Evolutionary conservation across 2,797 vertebrate species (phyloP).

Genomic region (Chelon auratus): DNA sequence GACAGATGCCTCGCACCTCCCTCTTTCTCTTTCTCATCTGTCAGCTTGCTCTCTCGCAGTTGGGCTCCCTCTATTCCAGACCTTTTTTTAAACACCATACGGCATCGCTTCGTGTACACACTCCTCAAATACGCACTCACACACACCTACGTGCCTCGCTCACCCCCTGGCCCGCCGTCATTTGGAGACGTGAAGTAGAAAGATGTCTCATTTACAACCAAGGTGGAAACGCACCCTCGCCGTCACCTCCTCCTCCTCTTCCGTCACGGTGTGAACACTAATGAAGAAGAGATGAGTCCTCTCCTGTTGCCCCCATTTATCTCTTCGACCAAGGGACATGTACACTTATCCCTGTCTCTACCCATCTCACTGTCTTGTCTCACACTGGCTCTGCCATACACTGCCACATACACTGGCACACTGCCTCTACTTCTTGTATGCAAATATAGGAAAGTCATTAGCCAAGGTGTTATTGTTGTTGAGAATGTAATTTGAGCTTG

Average conservation of each 20-base stretch:
- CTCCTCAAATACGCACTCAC: constrained; percentile 27
- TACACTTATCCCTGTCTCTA: constrained; percentile 57
- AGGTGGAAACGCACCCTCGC: constrained; percentile 67
- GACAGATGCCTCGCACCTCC: constrained; percentile 58
- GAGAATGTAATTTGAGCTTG: constrained; percentile 24
- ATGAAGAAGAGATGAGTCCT: constrained; percentile 86
- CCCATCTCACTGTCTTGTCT: constrained; percentile 47
- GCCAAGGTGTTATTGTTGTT: constrained; percentile 36
- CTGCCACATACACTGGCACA: constrained; percentile 29
- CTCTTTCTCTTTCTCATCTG: constrained; percentile 58
- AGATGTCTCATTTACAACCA: constrained; percentile 81
- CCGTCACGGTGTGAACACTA: constrained; percentile 83
- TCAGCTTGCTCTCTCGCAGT: constrained; percentile 60
- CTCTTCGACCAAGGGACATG: constrained; percentile 68
- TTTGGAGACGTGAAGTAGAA: constrained; percentile 58
- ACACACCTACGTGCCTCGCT: constrained; percentile 11
- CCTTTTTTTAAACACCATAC: constrained; percentile 49
- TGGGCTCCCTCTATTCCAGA: constrained; percentile 39
- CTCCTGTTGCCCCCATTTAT: constrained; percentile 81
- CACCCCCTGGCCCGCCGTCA: constrained; percentile 27
- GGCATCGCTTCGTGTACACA: constrained; percentile 20
- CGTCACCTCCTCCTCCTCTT: constrained; percentile 58
- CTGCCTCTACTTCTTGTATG: constrained; percentile 30
- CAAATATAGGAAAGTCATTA: constrained; percentile 51
- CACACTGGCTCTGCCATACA: constrained; percentile 42